These are phyloP conservation scores for Melanotaenia pygmaea DNA, from an alignment of 2,797 vertebrate species.

Conservation along the genomic window DNA sequence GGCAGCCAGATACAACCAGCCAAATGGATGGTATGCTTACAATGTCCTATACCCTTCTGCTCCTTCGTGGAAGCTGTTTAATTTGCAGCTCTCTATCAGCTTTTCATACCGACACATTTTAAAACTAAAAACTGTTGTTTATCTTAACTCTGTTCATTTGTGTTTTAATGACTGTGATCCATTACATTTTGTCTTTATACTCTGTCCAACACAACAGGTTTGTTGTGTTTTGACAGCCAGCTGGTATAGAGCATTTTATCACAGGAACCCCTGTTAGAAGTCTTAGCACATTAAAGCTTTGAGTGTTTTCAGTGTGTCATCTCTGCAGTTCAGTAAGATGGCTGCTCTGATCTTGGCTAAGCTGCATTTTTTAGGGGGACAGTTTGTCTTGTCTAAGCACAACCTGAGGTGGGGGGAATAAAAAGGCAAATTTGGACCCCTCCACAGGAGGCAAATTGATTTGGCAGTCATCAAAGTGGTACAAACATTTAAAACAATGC, in stretches of 20 bases:
- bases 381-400: slow-evolving; percentile 43
- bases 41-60: not conserved
- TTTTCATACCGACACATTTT: not conserved
- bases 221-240: slow-evolving; percentile 39
- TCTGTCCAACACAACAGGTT: slow-evolving; percentile 33
- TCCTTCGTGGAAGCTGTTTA: not conserved
- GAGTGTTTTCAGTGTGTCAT: slow-evolving; percentile 57
- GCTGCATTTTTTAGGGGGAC: slow-evolving; percentile 40
- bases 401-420: slow-evolving; percentile 59
- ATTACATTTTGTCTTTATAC: slow-evolving; percentile 8
- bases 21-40: not conserved
- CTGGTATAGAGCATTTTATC: slow-evolving; percentile 39
- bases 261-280: slow-evolving; percentile 30
- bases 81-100: not conserved
- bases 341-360: slow-evolving; percentile 58
- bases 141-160: slow-evolving; percentile 17
- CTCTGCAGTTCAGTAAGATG: slow-evolving; percentile 39
- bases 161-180: slow-evolving; percentile 5
- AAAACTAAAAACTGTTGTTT: slow-evolving; percentile 24
- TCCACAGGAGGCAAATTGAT: slow-evolving; percentile 76
- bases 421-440: slow-evolving; percentile 73
- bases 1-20: not conserved
- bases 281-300: slow-evolving; percentile 35
- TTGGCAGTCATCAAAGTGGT: slow-evolving; percentile 76
- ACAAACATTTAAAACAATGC: slow-evolving; percentile 79